Base-by-base conservation (phyloP, 1,140 invertebrate genomes). In the Dinoponera quadriceps region DNA sequence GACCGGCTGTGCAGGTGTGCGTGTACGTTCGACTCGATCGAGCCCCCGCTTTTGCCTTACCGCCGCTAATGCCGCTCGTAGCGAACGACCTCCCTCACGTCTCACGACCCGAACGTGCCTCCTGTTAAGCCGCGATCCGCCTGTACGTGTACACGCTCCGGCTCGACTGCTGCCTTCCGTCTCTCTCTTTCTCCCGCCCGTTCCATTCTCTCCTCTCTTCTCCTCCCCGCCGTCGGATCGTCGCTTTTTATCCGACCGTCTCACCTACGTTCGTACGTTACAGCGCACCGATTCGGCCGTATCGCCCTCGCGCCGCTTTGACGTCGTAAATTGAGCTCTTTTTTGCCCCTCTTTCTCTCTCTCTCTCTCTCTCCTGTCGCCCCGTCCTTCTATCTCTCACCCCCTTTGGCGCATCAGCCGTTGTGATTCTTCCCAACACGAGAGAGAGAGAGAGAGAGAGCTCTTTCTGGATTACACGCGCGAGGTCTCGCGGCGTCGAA, bases 321-420 rank as follows among this genome's bases (percentile, higher is more conserved):
- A 68, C 72, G 60, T 88, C 78, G 83, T 88, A 88, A 88, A 88
- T 88, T 81, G 75, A 81, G 75, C 51, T 74, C 82, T 71, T 81
- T 83, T 78, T 83, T 80, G 75, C 48, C 63, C 27, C 27, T n/a
- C n/a, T n/a, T n/a, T n/a, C n/a, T n/a, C n/a, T n/a, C n/a, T n/a
- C n/a, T n/a, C n/a, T n/a, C n/a, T n/a, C n/a, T n/a, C n/a, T 54
- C 13, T 57, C 66, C 83, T n/a, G 4, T n/a, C 63, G 44, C 49
- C 14, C 20, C 38, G 18, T 54, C 57, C 27, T 54, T 20, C 80
- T 63, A 74, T 83, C 65, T 77, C 48, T 54, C 51, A 54, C 62
- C 57, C 57, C 57, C 55, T 78, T 72, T 68, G 65, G 63, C 29
- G 63, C 33, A 27, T 14, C 66, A 83, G 29, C 54, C 63, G 49